These are phyloP conservation scores for Oncorhynchus keta DNA, from an alignment of 2,113 vertebrate species.

Conservation along the genomic window DNA sequence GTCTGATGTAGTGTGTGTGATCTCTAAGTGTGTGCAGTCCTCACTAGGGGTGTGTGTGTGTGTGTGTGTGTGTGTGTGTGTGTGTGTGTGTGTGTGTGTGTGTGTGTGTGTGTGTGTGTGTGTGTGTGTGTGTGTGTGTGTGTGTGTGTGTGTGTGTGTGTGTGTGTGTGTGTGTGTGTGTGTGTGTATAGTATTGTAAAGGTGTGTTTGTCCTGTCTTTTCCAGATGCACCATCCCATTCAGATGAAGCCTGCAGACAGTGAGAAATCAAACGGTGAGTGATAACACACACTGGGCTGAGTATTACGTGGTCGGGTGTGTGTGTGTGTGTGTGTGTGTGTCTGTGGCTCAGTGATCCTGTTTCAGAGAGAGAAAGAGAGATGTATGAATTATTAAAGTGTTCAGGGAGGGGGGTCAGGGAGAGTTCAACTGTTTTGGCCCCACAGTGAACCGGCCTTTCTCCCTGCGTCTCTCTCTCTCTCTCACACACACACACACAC, in stretches of 20 bases:
- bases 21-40: slow-evolving; percentile 7
- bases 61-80: slow-evolving; percentile 9
- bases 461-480: not conserved
- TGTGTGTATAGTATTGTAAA: not conserved
- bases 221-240: slow-evolving; percentile 99
- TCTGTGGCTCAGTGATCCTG: not conserved
- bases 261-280: slow-evolving; percentile 98
- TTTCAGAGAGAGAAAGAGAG: slow-evolving; percentile 10
- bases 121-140: slow-evolving; percentile 8
- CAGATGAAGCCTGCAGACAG: slow-evolving; percentile 99
- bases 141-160: slow-evolving; percentile 11
- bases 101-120: not conserved
- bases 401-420: slow-evolving; percentile 49
- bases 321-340: not conserved
- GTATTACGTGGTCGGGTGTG: not conserved
- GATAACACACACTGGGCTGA: not conserved
- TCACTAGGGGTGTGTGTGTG: not conserved
- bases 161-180: slow-evolving; percentile 13
- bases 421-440: slow-evolving; percentile 68
- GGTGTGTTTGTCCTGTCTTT: slow-evolving; percentile 52
- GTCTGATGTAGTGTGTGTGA: not conserved
- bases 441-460: slow-evolving; percentile 50
- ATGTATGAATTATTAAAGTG: slow-evolving; percentile 64
- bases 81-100: slow-evolving; percentile 3
- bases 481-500: not conserved